Percentiles rank a stretch among this genome's conserved stretches.
phyloP scores from a whole-genome alignment of 1,140 invertebrate genomes.

The Lepidurus couesii region DNA sequence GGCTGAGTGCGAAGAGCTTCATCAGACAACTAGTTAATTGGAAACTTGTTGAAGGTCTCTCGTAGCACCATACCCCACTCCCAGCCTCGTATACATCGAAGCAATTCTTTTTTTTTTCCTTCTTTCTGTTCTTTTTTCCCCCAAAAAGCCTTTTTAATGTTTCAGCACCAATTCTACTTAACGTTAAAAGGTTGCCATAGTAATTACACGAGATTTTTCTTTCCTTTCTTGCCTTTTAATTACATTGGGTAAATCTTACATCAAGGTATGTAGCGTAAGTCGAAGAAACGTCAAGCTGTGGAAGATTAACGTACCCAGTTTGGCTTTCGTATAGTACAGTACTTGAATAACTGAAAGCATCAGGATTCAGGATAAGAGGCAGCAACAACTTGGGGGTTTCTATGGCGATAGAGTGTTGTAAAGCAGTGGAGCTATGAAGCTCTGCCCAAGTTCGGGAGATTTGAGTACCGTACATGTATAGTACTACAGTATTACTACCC shows the following conservation, averaged over 20 bases:
- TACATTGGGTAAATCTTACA: neutral
- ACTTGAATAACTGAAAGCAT: neutral
- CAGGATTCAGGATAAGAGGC: neutral
- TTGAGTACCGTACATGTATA: no score
- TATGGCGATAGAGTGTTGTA: neutral
- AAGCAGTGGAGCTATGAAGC: neutral
- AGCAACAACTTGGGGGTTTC: neutral
- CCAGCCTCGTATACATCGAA: neutral
- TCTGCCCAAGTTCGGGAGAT: neutral
- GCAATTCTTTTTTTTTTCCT: neutral
- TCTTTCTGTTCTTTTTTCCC: neutral
- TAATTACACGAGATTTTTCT: neutral
- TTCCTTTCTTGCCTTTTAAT: neutral
- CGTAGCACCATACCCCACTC: neutral
- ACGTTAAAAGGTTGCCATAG: neutral
- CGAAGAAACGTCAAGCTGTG: neutral
- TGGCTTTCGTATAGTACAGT: neutral
- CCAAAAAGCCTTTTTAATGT: neutral
- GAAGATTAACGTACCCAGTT: neutral
- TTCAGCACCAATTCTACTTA: neutral
- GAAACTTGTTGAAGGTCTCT: neutral
- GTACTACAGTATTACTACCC: neutral
- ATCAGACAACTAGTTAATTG: neutral
- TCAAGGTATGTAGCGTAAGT: neutral
- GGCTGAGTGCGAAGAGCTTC: neutral